Evolutionary conservation across 2,888 invertebrate species (phyloP), one percentile per base, ranked within the genome.

Genomic region (Sialis lutaria): DNA sequence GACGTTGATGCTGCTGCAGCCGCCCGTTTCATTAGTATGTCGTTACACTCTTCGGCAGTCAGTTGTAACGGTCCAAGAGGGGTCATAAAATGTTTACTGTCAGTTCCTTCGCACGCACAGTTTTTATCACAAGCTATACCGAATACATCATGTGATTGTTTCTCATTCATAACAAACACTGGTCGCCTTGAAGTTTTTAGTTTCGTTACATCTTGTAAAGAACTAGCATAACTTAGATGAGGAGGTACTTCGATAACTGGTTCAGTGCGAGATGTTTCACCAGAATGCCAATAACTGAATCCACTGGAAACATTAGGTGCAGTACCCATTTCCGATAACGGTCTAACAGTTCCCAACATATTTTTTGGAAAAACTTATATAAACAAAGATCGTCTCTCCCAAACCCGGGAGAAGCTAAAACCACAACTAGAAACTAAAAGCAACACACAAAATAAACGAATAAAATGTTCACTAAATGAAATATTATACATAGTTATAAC

Each of bases 41-140:
- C 82, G 63, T 82, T 82, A 67, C 81, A 82, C 70, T 82, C 82
- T 61, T 82, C 82, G 1, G 79, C 79, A 1, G 82, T 82, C 12
- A 82, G 64, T 58, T 82, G 82, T 51, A 82, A 68, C 6, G 82
- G 80, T 42, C 82, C 82, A 46, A 82, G 67, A 4, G 81, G 79
- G 51, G 80, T 78, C 74, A 77, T 75, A 59, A 81, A 82, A 53
- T 79, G 78, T 59, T 77, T 77, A 47, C 67, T 60, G 31, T 47
- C 47, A 37, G 42, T 47, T 42, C 47, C 47, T 31, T 47, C 47
- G 31, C 47, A 47, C 6, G 13, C 8, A 40, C 44, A 44, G 40
- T 42, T 41, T 34, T 53, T 53, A 41, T 54, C 51, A 46, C 52
- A 53, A 9, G 52, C 51, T 37, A 51, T 47, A 12, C 52, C 51